Base-by-base conservation (phyloP, 2,888 invertebrate species). In the Noctua fimbriata region DNA sequence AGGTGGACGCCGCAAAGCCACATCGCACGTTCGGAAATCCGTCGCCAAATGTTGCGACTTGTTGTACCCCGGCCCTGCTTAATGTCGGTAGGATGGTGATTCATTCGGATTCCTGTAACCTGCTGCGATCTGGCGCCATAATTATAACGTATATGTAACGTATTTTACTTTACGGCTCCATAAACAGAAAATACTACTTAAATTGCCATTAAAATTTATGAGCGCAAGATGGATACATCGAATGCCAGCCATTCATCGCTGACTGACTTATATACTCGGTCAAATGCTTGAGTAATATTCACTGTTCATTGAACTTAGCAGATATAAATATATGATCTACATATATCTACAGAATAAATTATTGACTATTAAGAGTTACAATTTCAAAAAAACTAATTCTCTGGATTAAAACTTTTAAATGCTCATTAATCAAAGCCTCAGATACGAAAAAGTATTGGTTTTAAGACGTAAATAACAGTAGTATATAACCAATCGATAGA, bases 141-240 rank as follows among this genome's bases (percentile, higher is more conserved):
- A 41, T 41, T 41, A 41, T 32, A 63, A 63, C 9, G 63, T 18
- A 63, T 32, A 28, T 9, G 60, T 41, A 55, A 78, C 71, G 36
- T 6, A 49, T n/a, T 55, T 72, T 63, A 47, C 18, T 70, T 76
- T 55, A 75, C 24, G 28, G n/a, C 52, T 36, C n/a, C 28, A 72
- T 82, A 78, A 76, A 76, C 76, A 75, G 41, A 83, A 78, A 75
- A 74, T 76, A 82, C 60, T 77, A 77, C 73, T 81, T 73, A 83
- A 76, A 83, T 76, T 60, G 65, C 77, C 41, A 80, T 80, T 77
- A 72, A 70, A 65, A 55, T 79, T 73, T 76, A 81, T 69, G 77
- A 77, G 67, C 69, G 76, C 60, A 41, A 66, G 73, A 72, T 81
- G 75, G 32, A 71, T 76, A 73, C 73, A 66, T 63, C 67, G n/a